These are phyloP conservation scores for Heliornis fulica DNA, from an alignment of 2,113 vertebrate species.

Conservation along the genomic window DNA sequence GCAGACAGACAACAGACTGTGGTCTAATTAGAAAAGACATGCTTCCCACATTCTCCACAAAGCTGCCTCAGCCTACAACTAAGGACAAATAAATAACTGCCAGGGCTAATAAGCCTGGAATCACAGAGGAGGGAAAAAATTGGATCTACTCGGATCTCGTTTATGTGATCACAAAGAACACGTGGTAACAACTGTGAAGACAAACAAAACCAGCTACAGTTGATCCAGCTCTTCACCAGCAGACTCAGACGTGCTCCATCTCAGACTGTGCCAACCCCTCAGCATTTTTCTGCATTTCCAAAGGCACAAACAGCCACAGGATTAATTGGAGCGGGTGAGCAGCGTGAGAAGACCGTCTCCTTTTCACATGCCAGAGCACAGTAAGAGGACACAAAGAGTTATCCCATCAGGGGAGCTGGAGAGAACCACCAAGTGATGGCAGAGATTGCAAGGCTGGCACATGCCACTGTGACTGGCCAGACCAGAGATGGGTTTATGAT, in stretches of 20 bases:
- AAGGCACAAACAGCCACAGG: not conserved
- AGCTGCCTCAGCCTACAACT: slow-evolving; percentile 24
- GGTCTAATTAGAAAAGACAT: slow-evolving; percentile 60
- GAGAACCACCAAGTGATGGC: not conserved
- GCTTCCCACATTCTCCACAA: slow-evolving; percentile 41
- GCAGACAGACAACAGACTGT: slow-evolving; percentile 61
- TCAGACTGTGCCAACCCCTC: not conserved
- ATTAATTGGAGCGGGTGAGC: not conserved
- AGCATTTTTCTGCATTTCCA: not conserved
- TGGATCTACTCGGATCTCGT: slow-evolving; percentile 5
- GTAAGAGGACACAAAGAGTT: not conserved
- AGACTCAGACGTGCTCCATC: not conserved
- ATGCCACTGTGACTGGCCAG: not conserved
- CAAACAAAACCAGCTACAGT: not conserved
- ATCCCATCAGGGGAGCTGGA: not conserved
- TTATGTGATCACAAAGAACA: not conserved
- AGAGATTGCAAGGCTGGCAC: not conserved
- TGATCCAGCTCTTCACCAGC: not conserved
- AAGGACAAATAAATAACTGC: slow-evolving; percentile 41
- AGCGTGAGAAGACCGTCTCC: not conserved
- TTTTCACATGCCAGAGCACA: not conserved
- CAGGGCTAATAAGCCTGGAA: slow-evolving; percentile 3
- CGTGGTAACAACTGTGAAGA: not conserved
- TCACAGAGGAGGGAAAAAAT: not conserved
- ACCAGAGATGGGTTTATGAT: not conserved